Conservation (phyloP, 2,888 invertebrate genomes). For the Trichacis sp. region DNA sequence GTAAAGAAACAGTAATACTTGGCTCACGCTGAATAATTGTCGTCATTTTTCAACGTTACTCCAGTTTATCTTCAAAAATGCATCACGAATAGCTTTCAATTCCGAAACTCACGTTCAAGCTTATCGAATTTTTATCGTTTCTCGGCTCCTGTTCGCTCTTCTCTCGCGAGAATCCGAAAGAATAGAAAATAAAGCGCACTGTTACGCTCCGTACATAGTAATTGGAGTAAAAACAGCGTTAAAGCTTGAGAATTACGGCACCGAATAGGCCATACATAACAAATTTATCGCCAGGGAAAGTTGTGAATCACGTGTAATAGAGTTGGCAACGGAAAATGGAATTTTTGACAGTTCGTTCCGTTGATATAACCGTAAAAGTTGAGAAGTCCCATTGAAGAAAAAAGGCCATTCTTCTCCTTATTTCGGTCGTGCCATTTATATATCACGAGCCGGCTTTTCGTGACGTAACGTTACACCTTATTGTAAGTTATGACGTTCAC, state of each 20-base stretch:
- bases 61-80: too few relatives aligned
- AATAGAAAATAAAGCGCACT: background rate
- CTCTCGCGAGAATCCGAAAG: background rate
- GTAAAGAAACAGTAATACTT: too few relatives aligned
- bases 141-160: background rate
- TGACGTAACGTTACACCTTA: slow-evolving; percentile 1
- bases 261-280: background rate
- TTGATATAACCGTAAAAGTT: background rate
- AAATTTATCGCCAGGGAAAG: background rate
- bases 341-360: background rate
- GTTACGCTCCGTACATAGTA: slow-evolving; percentile 9
- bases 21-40: too few relatives aligned
- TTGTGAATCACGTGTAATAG: background rate
- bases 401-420: background rate
- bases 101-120: background rate
- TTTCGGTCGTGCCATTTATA: background rate
- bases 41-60: too few relatives aligned
- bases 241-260: background rate
- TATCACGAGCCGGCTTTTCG: background rate
- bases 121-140: background rate
- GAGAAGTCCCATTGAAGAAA: too few relatives aligned
- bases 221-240: slow-evolving; percentile 4
- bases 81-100: background rate
- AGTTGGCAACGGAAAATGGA: background rate
- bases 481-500: background rate